Evolutionary conservation across 2,888 invertebrate species (phyloP), one percentile per base, ranked within the genome.

Genomic region (Amphipoea lucens): DNA sequence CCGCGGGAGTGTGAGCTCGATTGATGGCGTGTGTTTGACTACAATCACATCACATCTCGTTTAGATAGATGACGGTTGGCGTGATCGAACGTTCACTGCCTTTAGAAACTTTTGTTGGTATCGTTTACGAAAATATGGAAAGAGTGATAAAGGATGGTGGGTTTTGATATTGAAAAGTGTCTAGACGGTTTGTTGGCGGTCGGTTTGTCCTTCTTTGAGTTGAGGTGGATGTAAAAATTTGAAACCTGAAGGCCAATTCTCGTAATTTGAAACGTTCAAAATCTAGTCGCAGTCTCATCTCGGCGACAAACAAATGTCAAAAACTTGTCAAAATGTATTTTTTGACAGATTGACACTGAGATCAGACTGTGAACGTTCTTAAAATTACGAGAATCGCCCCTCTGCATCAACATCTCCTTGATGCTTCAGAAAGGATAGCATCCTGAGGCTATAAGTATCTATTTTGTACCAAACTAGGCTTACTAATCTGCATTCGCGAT

Each of bases 41-140:
- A 83, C 83, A 87, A 89, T 88, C 87, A 86, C 88, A 81, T 88
- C 87, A 83, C 88, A 81, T 78, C 83, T 89, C 88, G 84, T 89
- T 89, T 83, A 84, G 71, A 87, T 84, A 79, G 83, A 86, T 85
- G 84, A 78, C 77, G 86, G 80, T 79, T 78, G 75, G 70, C 71
- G 78, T 63, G 78, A 79, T 79, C 71, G 78, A 83, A 84, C 54
- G 62, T 48, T 57, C 80, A 85, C 79, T 78, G 78, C 78, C 68
- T 87, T 81, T 84, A 84, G 83, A 71, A 78, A 81, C 81, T 78
- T 69, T 80, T 78, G 42, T 45, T 67, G 67, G 70, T 77, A 71
- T 77, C 71, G 71, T 79, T 78, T 73, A 66, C 57, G 54, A 63
- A 83, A 82, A 83, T 77, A 78, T 71, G 23, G 57, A 83, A 73